phyloP scores from a whole-genome alignment of 2,113 vertebrate species.

The Paramisgurnus dabryanus region DNA sequence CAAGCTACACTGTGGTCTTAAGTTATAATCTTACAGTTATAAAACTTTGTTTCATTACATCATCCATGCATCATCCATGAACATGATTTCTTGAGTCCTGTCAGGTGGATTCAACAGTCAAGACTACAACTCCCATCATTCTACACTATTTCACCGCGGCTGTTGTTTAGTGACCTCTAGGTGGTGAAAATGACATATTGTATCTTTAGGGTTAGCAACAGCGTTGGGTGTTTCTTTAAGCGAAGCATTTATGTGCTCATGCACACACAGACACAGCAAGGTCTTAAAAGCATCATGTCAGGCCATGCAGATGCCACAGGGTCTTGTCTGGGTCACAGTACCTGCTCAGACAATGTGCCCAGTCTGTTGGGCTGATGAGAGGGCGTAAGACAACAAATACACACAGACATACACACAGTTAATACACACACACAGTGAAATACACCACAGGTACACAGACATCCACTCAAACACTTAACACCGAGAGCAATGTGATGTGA shows the following conservation, averaged over 20 bases:
- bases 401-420: slow-evolving; percentile 51
- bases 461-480: slow-evolving; percentile 52
- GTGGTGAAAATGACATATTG: too few species aligned
- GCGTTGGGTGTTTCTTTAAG: background rate
- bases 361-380: slow-evolving; percentile 96
- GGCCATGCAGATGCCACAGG: slow-evolving; percentile 46
- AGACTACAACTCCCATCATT: too few species aligned
- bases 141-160: too few species aligned
- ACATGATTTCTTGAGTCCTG: too few species aligned
- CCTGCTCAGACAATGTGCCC: slow-evolving; percentile 97
- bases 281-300: slow-evolving; percentile 32
- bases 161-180: too few species aligned
- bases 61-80: too few species aligned
- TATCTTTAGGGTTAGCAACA: too few species aligned
- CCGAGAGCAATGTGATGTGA: background rate
- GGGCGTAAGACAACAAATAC: slow-evolving; percentile 74
- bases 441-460: slow-evolving; percentile 37
- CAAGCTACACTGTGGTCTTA: too few species aligned
- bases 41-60: too few species aligned
- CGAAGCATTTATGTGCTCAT: slow-evolving; percentile 31
- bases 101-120: too few species aligned
- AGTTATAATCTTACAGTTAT: too few species aligned
- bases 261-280: slow-evolving; percentile 35
- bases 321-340: slow-evolving; percentile 76
- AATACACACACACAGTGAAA: slow-evolving; percentile 45